Evolutionary conservation across 2,797 vertebrate genomes (phyloP), one percentile per base, ranked within the genome.

Genomic region (Diplodus sargus): DNA sequence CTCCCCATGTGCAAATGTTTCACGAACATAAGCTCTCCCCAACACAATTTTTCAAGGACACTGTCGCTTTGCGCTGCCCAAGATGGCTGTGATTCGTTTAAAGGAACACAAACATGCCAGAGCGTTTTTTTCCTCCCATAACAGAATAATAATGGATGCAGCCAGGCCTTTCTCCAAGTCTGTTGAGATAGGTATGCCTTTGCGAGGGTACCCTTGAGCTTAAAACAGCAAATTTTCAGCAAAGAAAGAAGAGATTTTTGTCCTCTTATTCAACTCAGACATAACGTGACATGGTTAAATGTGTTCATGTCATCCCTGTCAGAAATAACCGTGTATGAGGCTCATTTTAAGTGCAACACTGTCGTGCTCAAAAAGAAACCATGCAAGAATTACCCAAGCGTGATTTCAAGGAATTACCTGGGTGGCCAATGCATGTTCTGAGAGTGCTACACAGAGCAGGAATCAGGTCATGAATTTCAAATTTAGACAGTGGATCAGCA

Each of bases 381-480:
- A 66, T 74, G 76, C 56, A 56, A 49, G 66, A 87, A 74, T 85
- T 81, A 87, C 63, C 77, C 48, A 71, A 85, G 84, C 61, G 7
- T 76, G 80, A 84, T 85, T 90, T 85, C 78, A 85, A 87, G 69
- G 82, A 87, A 90, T 92, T 90, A 88, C 83, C 85, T 83, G 69
- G 83, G 69, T 82, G 74, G 86, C 70, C 74, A 80, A 83, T 63
- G 70, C 69, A 79, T 89, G 85, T 83, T 89, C 34, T 75, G 43
- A 76, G 77, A 79, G 65, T 48, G 74, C 63, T 81, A 74, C 78
- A 78, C 67, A 74, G 84, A 80, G 64, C 72, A 79, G 48, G 66
- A 88, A 89, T 85, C 79, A 76, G 83, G 84, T 89, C 78, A 88
- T 90, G 85, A 88, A 89, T 91, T 90, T 86, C 74, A 90, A 83